Conservation (phyloP, 1,140 invertebrate species). For the Saccostrea echinata region DNA sequence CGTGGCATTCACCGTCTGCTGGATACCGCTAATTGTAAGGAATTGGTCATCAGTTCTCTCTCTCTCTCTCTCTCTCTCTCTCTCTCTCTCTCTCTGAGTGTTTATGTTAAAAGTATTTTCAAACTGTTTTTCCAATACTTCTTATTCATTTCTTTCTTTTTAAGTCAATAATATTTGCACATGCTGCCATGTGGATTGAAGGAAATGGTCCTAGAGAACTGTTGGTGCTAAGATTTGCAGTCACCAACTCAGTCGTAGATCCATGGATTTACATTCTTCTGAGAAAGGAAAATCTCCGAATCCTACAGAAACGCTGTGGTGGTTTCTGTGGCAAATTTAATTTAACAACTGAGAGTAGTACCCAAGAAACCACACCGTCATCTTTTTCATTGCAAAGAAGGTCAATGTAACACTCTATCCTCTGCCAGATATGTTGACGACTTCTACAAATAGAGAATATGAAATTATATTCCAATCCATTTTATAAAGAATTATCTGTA, state of each 20-base stretch:
- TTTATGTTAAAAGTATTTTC: background rate
- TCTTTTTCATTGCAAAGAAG: background rate
- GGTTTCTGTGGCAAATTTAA: background rate
- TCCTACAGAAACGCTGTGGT: background rate
- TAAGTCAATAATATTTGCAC: background rate
- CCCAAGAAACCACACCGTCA: background rate
- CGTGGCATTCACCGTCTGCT: background rate
- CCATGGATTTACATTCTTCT: constrained; percentile 11
- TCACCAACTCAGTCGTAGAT: background rate
- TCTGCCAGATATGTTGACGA: background rate
- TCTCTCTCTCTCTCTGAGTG: background rate
- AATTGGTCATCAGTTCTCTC: background rate
- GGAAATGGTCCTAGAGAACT: background rate
- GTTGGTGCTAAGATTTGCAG: background rate
- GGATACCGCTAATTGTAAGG: constrained; percentile 21
- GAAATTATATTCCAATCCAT: too few species aligned
- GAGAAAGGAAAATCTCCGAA: background rate
- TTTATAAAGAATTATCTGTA: too few species aligned
- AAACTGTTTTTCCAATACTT: background rate
- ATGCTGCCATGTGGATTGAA: background rate
- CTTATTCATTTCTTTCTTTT: background rate
- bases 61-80: background rate
- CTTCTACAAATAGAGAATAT: too few species aligned
- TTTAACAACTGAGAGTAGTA: background rate
- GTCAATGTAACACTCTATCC: background rate